phyloP scores from a whole-genome alignment of 2,113 vertebrate genomes.

The Balaeniceps rex region DNA sequence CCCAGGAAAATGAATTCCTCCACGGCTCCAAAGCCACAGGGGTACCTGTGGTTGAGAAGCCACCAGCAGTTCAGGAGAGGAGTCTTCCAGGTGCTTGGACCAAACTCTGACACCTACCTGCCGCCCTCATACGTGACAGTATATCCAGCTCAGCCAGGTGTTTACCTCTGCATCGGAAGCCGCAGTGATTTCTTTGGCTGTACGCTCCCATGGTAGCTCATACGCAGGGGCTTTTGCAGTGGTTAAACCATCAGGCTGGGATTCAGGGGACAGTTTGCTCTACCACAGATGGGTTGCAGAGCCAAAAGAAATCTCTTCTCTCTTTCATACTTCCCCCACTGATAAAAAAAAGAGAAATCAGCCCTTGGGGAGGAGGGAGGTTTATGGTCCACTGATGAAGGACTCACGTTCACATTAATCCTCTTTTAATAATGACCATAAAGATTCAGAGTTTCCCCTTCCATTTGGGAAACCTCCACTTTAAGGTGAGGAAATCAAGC shows the following conservation, averaged over 20 bases:
- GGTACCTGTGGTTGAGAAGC: neutral
- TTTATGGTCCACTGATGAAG: neutral
- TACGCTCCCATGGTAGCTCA: neutral
- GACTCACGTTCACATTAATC: neutral
- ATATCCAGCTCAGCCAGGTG: neutral
- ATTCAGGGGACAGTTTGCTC: neutral
- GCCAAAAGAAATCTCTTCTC: neutral
- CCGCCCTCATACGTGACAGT: neutral
- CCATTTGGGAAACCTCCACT: neutral
- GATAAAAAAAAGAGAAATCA: neutral
- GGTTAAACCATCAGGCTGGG: neutral
- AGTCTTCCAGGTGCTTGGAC: neutral
- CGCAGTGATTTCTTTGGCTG: neutral
- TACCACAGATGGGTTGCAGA: neutral
- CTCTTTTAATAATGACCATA: neutral
- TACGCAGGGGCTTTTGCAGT: neutral
- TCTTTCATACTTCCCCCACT: neutral
- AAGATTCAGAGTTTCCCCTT: neutral
- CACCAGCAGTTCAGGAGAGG: conserved; percentile 15
- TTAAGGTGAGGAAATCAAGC: neutral
- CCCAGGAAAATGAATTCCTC: neutral
- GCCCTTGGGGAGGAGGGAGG: neutral
- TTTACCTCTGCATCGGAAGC: neutral
- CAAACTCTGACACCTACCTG: neutral
- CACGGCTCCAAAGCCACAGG: neutral